phyloP scores from a whole-genome alignment of 1,140 invertebrate genomes.

The Drosophila jambulina region DNA sequence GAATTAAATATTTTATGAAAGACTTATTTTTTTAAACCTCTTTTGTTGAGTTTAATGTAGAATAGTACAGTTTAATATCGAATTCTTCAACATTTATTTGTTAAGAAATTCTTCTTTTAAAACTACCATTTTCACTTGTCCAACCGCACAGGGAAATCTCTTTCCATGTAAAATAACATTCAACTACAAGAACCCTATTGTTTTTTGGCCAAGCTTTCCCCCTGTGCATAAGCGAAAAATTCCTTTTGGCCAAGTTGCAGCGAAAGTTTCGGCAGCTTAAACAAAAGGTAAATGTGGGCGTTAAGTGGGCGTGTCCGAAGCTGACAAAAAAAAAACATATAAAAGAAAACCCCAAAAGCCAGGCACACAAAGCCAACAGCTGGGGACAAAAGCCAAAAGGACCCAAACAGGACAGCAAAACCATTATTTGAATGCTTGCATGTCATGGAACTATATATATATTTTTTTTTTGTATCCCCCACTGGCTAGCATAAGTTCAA shows the following conservation, averaged over 20 bases:
- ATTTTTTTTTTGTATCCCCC: not conserved
- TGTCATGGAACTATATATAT: constrained; percentile 1
- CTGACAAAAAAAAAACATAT: constrained; percentile 12
- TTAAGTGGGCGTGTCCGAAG: constrained; percentile 2
- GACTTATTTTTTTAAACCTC: no score
- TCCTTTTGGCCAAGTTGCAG: constrained; percentile 30
- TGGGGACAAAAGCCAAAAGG: constrained; percentile 28
- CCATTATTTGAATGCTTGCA: constrained; percentile 29
- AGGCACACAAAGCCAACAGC: constrained; percentile 33
- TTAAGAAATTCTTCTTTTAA: not conserved
- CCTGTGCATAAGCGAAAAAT: not conserved
- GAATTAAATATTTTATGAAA: no score
- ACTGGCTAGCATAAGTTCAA: constrained; percentile 26
- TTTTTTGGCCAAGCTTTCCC: not conserved
- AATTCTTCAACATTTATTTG: not conserved
- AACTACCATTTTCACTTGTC: not conserved
- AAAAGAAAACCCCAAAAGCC: constrained; percentile 14
- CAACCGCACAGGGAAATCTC: not conserved
- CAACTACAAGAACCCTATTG: not conserved
- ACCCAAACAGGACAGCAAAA: constrained; percentile 26
- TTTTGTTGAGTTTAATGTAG: no score
- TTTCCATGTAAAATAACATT: not conserved
- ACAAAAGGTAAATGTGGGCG: constrained; percentile 25
- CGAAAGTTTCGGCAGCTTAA: constrained; percentile 33
- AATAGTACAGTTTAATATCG: no score